Percentiles rank a stretch among this genome's conserved stretches.
Conservation (phyloP, 2,888 invertebrate genomes). For the Apeira syringaria region DNA sequence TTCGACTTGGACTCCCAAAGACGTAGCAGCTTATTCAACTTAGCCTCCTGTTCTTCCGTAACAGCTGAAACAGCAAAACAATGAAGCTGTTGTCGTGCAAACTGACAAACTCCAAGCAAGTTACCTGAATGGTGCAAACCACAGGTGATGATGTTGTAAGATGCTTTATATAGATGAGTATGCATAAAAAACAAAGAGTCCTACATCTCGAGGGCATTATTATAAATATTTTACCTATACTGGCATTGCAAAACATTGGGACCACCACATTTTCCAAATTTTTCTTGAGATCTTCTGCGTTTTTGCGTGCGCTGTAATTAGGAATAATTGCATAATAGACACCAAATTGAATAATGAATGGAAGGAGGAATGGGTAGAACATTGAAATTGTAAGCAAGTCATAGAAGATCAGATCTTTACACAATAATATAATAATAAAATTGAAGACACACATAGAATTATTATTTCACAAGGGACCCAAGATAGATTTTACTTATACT, state of each 20-base stretch:
- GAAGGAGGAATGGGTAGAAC: conserved; percentile 46
- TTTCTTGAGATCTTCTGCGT: conserved; percentile 95
- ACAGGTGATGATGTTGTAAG: conserved; percentile 66
- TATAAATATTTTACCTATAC: conserved; percentile 87
- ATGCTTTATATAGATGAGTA: conserved; percentile 71
- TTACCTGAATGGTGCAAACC: conserved; percentile 76
- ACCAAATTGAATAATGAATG: conserved; percentile 59
- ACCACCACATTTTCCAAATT: conserved; percentile 97
- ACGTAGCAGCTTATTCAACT: conserved; percentile 95
- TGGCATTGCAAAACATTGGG: conserved; percentile 98
- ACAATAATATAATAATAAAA: background rate
- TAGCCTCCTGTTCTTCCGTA: conserved; percentile 93
- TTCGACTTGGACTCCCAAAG: conserved; percentile 98
- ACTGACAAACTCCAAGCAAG: conserved; percentile 65
- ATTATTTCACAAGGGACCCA: background rate
- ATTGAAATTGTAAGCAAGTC: no score
- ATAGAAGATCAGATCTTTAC: background rate
- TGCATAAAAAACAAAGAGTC: conserved; percentile 69
- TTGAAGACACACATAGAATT: background rate
- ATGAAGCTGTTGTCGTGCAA: conserved; percentile 69
- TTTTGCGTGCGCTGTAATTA: conserved; percentile 95
- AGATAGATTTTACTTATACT: background rate
- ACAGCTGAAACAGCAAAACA: conserved; percentile 85
- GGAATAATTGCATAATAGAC: conserved; percentile 82
- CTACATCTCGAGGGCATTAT: conserved; percentile 81